Percentiles rank a stretch among this genome's conserved stretches.
phyloP scores from a whole-genome alignment of 2,888 invertebrate genomes.

The Exephanes ischioxanthus region DNA sequence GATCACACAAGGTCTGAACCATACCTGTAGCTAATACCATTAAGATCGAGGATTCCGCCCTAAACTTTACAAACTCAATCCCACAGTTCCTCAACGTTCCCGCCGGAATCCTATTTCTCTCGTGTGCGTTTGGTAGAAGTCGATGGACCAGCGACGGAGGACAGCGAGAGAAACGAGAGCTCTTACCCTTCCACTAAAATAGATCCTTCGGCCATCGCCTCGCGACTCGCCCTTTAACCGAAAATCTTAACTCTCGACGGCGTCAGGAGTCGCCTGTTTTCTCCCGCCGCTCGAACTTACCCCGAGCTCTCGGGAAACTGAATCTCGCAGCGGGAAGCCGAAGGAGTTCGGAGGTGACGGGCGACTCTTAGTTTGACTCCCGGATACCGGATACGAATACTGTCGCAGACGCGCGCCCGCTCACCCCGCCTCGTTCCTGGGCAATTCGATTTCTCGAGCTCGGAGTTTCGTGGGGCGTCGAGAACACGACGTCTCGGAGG shows the following conservation, averaged over 20 bases:
- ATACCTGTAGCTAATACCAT: conserved; percentile 76
- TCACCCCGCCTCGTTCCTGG: conserved; percentile 1
- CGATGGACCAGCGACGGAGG: conserved; percentile 34
- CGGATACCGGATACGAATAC: conserved; percentile 28
- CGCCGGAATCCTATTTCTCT: conserved; percentile 59
- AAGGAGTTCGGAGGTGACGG: conserved; percentile 26
- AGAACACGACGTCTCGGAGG: conserved; percentile 13
- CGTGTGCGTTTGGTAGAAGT: conserved; percentile 51
- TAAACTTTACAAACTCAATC: conserved; percentile 79
- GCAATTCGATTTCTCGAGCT: conserved; percentile 57
- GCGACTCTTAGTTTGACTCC: conserved; percentile 43
- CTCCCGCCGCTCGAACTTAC: background rate
- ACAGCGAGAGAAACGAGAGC: conserved; percentile 36
- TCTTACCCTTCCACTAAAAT: conserved; percentile 11
- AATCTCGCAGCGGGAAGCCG: conserved; percentile 7
- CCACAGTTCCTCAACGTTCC: conserved; percentile 67
- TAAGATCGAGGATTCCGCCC: conserved; percentile 70
- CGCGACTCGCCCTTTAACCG: conserved; percentile 59
- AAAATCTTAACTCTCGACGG: conserved; percentile 61
- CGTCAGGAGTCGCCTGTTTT: conserved; percentile 24
- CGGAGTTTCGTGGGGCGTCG: conserved; percentile 29
- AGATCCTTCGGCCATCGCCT: conserved; percentile 27
- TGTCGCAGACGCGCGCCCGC: background rate
- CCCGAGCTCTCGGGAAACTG: conserved; percentile 13
- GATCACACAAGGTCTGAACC: conserved; percentile 71